A percentile compares a stretch with the other conserved stretches of the same genome.
phyloP scores from a whole-genome alignment of 2,797 vertebrate genomes.

The Lateolabrax maculatus region DNA sequence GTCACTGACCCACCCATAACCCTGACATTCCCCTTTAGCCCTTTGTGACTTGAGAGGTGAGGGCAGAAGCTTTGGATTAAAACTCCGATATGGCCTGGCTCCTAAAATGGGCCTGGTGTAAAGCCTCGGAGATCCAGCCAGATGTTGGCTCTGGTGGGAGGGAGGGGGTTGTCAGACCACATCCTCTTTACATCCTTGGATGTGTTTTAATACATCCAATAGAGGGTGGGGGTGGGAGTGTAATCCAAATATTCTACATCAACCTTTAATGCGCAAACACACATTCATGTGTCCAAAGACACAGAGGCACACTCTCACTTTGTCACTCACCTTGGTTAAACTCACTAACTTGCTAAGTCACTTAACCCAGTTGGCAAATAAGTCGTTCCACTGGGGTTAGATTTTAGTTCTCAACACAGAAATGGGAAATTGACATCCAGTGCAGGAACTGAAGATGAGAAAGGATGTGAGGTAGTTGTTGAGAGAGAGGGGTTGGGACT shows the following conservation, averaged over 20 bases:
- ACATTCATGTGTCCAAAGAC: conserved; percentile 5
- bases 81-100: conserved; percentile 47
- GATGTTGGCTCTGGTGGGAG: conserved; percentile 56
- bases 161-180: conserved; percentile 25
- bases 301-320: not conserved
- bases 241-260: conserved; percentile 38
- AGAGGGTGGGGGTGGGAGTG: not conserved
- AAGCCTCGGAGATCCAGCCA: conserved; percentile 55
- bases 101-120: conserved; percentile 48
- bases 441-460: conserved; percentile 16
- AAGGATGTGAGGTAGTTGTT: conserved; percentile 16
- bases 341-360: conserved; percentile 11
- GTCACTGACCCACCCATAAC: not conserved
- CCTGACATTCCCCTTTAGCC: conserved; percentile 16
- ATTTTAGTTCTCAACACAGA: not conserved
- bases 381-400: not conserved
- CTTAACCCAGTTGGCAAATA: conserved; percentile 18
- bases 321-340: not conserved
- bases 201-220: conserved; percentile 24
- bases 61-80: conserved; percentile 61
- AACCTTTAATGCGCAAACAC: conserved; percentile 19
- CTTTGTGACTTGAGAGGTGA: conserved; percentile 12
- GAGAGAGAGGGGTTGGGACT: conserved; percentile 31
- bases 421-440: conserved; percentile 18
- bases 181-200: conserved; percentile 32